Conservation (phyloP, 2,888 invertebrate genomes). For the Nephrotoma guestfalica region DNA sequence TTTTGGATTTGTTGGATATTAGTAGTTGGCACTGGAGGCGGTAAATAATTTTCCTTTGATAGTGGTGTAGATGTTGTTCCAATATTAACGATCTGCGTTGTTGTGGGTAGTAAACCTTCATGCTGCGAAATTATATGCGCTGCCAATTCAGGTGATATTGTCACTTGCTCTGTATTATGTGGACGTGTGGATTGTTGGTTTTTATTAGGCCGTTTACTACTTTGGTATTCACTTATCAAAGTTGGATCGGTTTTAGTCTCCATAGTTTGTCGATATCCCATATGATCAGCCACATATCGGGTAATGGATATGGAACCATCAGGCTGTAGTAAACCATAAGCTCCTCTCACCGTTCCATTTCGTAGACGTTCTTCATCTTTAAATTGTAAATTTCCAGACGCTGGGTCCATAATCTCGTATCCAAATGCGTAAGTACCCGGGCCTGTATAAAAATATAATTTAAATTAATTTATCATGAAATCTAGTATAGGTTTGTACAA, state of each 20-base stretch:
- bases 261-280: conserved; percentile 42
- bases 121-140: conserved; percentile 19
- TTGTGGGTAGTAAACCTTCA: conserved; percentile 21
- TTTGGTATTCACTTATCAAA: neutral
- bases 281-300: conserved; percentile 47
- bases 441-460: conserved; percentile 24
- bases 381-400: conserved; percentile 51
- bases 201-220: neutral
- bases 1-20: neutral
- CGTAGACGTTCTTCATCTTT: conserved; percentile 51
- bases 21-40: neutral
- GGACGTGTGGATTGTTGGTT: neutral
- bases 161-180: neutral
- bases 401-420: conserved; percentile 50
- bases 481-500: neutral
- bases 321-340: conserved; percentile 53
- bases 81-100: conserved; percentile 9
- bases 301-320: conserved; percentile 45
- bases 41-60: neutral
- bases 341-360: conserved; percentile 58
- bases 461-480: neutral
- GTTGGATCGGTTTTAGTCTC: neutral
- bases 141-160: conserved; percentile 17
- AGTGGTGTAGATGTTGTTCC: neutral
- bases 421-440: conserved; percentile 57